Conservation (phyloP, 2,888 invertebrate genomes). For the Dromius quadrimaculatus region DNA sequence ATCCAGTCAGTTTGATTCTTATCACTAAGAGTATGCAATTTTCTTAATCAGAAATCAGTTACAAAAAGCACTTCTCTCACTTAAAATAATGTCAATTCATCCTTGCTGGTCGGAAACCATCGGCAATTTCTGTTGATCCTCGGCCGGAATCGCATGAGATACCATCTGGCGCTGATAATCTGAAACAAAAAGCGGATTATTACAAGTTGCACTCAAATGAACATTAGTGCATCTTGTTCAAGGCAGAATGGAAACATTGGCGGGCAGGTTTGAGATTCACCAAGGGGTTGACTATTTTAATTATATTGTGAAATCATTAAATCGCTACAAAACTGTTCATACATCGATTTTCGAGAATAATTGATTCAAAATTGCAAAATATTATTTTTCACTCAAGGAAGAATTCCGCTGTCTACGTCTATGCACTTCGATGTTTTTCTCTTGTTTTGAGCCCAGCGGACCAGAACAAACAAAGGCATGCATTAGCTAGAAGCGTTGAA, state of each 20-base stretch:
- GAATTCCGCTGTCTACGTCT: too few species aligned
- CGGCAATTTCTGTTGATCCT: constrained; percentile 21
- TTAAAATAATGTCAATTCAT: constrained; percentile 48
- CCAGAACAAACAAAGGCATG: constrained; percentile 9
- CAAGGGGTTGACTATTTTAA: not conserved
- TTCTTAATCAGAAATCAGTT: constrained; percentile 34
- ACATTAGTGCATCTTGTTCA: constrained; percentile 44
- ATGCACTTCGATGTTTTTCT: too few species aligned
- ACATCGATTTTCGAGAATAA: too few species aligned
- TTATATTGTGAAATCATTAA: too few species aligned
- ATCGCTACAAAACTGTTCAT: too few species aligned
- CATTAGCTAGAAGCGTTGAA: constrained; percentile 24
- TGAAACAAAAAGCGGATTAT: constrained; percentile 43
- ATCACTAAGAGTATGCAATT: constrained; percentile 35
- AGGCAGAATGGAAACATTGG: not conserved
- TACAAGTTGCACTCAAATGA: constrained; percentile 44
- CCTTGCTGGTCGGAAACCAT: constrained; percentile 22
- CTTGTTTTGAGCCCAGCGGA: constrained; percentile 34
- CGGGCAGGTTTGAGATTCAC: too few species aligned
- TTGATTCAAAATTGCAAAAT: too few species aligned
- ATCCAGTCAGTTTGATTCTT: constrained; percentile 31
- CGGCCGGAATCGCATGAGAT: constrained; percentile 30
- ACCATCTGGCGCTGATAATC: constrained; percentile 42
- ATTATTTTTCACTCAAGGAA: too few species aligned
- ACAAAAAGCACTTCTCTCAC: constrained; percentile 45